Conservation (phyloP, 2,888 invertebrate genomes). For the Cryptosula pallasiana region DNA sequence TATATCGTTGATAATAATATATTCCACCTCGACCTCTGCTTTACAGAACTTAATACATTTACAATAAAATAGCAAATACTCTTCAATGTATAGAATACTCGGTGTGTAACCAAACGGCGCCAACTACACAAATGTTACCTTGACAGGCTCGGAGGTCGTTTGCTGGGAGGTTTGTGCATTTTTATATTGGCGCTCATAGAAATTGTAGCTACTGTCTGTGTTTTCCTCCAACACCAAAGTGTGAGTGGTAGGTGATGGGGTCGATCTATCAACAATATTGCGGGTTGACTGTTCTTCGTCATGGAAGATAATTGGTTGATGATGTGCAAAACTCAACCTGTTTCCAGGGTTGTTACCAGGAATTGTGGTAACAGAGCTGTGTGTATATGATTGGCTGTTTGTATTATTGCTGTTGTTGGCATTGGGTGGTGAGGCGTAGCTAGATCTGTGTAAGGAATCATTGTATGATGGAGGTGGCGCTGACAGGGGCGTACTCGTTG, state of each 20-base stretch:
- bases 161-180: neutral
- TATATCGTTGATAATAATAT: too few species aligned
- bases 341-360: neutral
- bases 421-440: neutral
- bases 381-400: neutral
- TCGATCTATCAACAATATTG: neutral
- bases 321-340: neutral
- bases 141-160: neutral
- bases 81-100: too few species aligned
- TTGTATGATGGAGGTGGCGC: neutral
- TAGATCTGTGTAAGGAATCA: neutral
- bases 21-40: too few species aligned
- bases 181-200: slow-evolving; percentile 20
- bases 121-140: slow-evolving; percentile 13
- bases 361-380: too few species aligned
- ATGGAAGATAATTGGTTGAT: slow-evolving; percentile 16
- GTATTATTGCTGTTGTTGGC: slow-evolving; percentile 10
- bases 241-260: slow-evolving; percentile 19
- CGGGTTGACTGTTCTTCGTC: neutral
- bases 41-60: too few species aligned
- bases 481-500: neutral
- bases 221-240: neutral
- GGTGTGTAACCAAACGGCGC: too few species aligned
- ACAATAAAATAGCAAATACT: too few species aligned
- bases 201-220: neutral